Evolutionary conservation across 2,113 vertebrate genomes (phyloP), one percentile per base, ranked within the genome.

Genomic region (Bucco capensis): DNA sequence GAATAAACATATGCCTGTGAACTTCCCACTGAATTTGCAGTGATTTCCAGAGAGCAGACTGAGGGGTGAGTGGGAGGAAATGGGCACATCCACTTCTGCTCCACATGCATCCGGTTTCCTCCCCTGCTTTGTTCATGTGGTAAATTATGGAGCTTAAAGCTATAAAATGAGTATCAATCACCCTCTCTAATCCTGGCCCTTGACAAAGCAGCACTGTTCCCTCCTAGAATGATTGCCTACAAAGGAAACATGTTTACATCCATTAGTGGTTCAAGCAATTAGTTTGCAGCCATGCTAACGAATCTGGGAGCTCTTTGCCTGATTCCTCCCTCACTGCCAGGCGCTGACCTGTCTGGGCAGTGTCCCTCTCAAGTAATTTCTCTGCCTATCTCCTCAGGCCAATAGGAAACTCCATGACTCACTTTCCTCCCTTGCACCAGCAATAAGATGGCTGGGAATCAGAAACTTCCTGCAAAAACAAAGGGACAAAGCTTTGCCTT

Each of bases 391-490:
- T 94, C 76, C 56, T 57, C 53, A 77, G 85, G 69, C 83, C 92
- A 71, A 83, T 88, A 94, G 94, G 94, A 94, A 94, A 76, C 93
- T 46, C 47, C 70, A 74, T 96, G 96, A 97, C 89, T 97, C 95
- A 96, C 80, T 94, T 96, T 95, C 92, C 95, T 95, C 86, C 50
- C 71, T 78, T 82, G 86, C 49, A 86, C 57, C 66, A 79, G 92
- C 81, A 69, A n/a, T 10, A 49, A 79, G 33, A 46, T 24, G 58
- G 46, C 64, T 56, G 64, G 88, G 90, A 93, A 95, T 94, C 86
- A 86, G 95, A 91, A 94, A 78, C 61, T 96, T 97, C 96, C 96
- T 91, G 92, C 22, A 62, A 83, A 94, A 93, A 96, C 95, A 95
- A 96, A 95, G 84, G 81, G 85, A 75, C 56, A 75, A 86, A 92